phyloP scores from a whole-genome alignment of 2,888 invertebrate genomes.

The Lamellibrachia satsuma region DNA sequence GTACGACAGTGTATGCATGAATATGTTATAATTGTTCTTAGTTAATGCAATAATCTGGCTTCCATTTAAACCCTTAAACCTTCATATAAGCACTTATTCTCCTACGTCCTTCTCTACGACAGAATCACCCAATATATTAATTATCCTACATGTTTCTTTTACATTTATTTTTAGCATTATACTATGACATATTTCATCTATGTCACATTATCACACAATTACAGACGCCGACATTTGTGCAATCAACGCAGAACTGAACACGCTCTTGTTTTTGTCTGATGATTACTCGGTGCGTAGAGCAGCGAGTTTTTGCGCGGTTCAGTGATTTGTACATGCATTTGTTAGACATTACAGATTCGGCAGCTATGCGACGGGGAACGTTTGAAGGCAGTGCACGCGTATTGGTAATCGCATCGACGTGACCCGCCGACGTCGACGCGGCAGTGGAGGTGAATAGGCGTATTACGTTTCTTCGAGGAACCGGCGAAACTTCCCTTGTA shows the following conservation, averaged over 20 bases:
- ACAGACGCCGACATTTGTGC: not conserved
- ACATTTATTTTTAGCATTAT: not conserved
- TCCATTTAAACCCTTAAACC: no score
- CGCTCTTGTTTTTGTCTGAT: not conserved
- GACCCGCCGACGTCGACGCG: not conserved
- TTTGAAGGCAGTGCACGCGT: not conserved
- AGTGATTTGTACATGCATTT: not conserved
- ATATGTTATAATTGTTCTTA: no score
- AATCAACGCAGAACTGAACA: not conserved
- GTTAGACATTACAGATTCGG: not conserved
- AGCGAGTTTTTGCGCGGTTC: not conserved
- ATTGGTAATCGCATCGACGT: not conserved
- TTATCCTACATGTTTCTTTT: constrained; percentile 21
- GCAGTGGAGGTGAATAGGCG: not conserved
- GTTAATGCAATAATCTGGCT: no score
- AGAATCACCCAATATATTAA: not conserved
- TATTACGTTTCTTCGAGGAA: constrained; percentile 17
- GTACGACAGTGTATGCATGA: no score
- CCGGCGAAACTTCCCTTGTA: constrained; percentile 17
- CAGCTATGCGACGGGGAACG: not conserved
- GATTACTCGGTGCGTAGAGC: not conserved
- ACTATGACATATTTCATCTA: not conserved
- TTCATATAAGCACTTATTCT: no score
- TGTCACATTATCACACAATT: not conserved
- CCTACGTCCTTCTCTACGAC: no score